A percentile compares a stretch with the other conserved stretches of the same genome.
These are phyloP conservation scores for Mergus octosetaceus DNA, from an alignment of 2,797 vertebrate species.

Conservation along the genomic window DNA sequence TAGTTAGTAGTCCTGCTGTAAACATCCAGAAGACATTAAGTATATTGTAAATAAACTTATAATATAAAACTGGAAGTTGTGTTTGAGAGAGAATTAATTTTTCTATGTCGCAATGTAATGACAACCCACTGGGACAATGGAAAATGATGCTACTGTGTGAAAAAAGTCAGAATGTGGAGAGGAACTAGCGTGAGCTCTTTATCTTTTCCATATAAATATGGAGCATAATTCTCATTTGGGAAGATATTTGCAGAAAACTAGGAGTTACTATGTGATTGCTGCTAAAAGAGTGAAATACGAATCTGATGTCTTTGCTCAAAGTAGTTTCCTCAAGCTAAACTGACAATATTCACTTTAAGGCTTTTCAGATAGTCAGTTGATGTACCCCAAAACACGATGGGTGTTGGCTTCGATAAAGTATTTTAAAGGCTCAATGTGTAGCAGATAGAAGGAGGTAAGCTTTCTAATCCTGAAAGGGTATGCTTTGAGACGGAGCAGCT, in stretches of 20 bases:
- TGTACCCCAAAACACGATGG: background rate
- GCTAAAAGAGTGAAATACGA: background rate
- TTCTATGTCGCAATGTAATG: background rate
- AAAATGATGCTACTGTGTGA: background rate
- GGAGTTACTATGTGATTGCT: background rate
- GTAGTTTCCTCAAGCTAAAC: background rate
- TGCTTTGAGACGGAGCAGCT: background rate
- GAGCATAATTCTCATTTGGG: background rate
- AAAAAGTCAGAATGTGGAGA: background rate
- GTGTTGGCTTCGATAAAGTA: background rate
- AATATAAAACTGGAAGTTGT: background rate
- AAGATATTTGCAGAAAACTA: background rate
- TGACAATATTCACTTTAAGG: background rate
- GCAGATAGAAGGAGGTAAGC: background rate
- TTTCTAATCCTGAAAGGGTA: too few species aligned
- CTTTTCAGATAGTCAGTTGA: background rate
- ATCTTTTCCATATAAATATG: background rate
- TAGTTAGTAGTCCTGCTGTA: conserved; percentile 19
- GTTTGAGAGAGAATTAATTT: background rate
- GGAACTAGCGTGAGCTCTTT: background rate
- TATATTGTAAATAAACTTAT: background rate
- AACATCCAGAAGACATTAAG: conserved; percentile 19
- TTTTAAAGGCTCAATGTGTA: background rate
- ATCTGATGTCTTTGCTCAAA: background rate
- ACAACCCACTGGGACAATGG: background rate